Base-by-base conservation (phyloP, 2,888 invertebrate species). In the Notocelia uddmanniana region DNA sequence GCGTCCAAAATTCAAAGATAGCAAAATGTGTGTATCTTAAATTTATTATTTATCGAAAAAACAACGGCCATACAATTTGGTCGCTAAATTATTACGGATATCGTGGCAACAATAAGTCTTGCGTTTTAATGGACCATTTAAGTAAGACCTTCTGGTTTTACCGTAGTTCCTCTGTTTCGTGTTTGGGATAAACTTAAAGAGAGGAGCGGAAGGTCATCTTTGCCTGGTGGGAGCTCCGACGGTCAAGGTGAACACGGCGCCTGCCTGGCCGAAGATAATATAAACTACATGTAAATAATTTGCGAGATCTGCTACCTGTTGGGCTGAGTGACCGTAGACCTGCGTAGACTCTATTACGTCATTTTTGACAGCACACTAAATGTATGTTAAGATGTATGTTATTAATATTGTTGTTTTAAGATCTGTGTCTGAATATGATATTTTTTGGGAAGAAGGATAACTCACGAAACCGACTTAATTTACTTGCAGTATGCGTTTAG, bases 241-340 rank as follows among this genome's bases (percentile, higher is more conserved):
- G 88, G 89, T 90, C 91, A 93, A 93, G 91, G 92, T 90, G 83
- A 89, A 74, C 75, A 66, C 76, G 85, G 86, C 89, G 89, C 87
- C 89, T 77, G 80, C 60, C 76, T 76, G 82, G 84, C 83, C 81
- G 82, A 75, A 80, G 79, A 78, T 80, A 85, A 89, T 86, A 88
- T 89, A 91, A 87, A 86, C 84, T 84, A 81, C 82, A 82, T 78
- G 77, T 80, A 81, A 85, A 83, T 84, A 80, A 84, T 83, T 83
- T 79, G 23, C 57, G 71, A 77, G 80, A 82, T 83, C 81, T 83
- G 83, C 79, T 78, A 78, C 78, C 75, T 81, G 81, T 84, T 78
- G 75, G 77, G 80, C 81, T 80, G 77, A 80, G 75, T 71, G 75
- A 78, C 0, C 8, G 31, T 5, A n/a, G n/a, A n/a, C n/a, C n/a